Percentiles rank a stretch among this genome's conserved stretches.
Evolutionary conservation across 1,140 invertebrate genomes (phyloP).

Genomic region (Procambarus virginalis): DNA sequence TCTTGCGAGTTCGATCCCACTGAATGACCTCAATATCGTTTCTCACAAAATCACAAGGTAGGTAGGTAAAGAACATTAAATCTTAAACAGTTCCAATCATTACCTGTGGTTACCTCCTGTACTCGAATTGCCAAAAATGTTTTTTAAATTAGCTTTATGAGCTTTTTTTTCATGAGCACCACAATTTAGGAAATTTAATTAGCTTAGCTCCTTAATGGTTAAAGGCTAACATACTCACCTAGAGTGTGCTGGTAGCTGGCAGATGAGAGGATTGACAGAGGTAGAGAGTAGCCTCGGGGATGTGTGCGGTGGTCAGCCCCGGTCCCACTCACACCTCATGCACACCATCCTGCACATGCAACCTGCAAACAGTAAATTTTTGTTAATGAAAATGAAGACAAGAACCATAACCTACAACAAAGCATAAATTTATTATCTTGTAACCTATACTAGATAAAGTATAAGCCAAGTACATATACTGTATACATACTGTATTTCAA

Average conservation of each 20-base stretch:
- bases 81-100: background rate
- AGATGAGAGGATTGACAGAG: background rate
- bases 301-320: slow-evolving; percentile 33
- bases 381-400: no score
- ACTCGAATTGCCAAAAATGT: background rate
- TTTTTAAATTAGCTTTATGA: background rate
- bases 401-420: no score
- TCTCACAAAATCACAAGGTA: no score
- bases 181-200: background rate
- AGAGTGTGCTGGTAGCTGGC: background rate
- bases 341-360: slow-evolving; percentile 45
- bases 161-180: no score
- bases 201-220: background rate
- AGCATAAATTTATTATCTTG: no score
- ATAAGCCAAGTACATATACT: no score
- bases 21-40: no score
- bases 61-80: no score
- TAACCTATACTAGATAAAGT: no score
- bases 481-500: no score
- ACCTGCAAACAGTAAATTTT: background rate
- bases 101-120: background rate
- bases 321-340: slow-evolving; percentile 59
- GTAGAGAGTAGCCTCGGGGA: background rate
- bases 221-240: background rate
- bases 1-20: no score